Evolutionary conservation across 2,797 vertebrate genomes (phyloP).

Genomic region (Gadopsis bispinosus): DNA sequence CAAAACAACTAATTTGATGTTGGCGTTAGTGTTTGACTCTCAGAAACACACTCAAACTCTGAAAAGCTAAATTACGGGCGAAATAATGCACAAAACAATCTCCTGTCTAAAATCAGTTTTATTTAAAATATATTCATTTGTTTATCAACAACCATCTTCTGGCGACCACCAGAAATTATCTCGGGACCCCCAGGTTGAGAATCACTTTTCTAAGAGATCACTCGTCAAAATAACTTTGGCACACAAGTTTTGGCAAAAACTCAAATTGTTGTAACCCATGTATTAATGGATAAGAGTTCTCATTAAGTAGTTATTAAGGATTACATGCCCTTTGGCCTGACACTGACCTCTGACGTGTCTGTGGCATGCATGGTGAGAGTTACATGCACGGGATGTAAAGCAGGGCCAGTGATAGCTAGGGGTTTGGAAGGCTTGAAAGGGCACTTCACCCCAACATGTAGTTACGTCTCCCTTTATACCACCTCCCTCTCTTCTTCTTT

Average conservation of each 20-base stretch:
- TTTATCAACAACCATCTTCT: no score
- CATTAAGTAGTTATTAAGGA: conserved; percentile 22
- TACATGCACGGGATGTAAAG: not conserved
- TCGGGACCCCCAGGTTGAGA: no score
- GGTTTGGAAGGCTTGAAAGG: not conserved
- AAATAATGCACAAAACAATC: no score
- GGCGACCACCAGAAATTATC: no score
- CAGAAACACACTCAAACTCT: no score
- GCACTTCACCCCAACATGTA: conserved; percentile 9
- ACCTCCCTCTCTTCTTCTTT: conserved; percentile 3
- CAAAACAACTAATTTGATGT: no score
- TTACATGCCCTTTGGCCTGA: conserved; percentile 10
- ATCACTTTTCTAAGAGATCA: not conserved
- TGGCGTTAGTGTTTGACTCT: no score
- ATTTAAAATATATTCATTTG: no score
- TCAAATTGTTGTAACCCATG: conserved; percentile 13
- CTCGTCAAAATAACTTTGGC: conserved; percentile 7
- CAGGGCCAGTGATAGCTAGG: not conserved
- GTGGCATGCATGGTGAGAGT: not conserved
- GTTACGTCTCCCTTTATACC: not conserved
- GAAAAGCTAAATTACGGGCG: no score
- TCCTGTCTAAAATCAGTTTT: no score
- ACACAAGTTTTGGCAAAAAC: conserved; percentile 2
- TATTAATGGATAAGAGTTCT: conserved; percentile 5
- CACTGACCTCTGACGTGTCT: conserved; percentile 8